Base-by-base conservation (phyloP, 2,113 vertebrate species). In the Epinephelus lanceolatus region DNA sequence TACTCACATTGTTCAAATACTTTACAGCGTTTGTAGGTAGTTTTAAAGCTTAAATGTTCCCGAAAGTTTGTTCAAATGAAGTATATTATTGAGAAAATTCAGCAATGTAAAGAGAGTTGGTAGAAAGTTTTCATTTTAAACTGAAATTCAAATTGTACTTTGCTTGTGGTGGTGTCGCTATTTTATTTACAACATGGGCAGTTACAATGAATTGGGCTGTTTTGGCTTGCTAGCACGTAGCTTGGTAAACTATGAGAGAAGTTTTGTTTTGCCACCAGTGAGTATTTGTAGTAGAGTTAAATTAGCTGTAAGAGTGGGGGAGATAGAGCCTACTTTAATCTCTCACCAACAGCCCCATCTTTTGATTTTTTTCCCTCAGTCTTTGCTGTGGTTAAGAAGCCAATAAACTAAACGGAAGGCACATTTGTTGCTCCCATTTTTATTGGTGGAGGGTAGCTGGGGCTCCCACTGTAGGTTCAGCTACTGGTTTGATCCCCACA, bases 301-400 rank as follows among this genome's bases (percentile, higher is more conserved):
- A n/a, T 23, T 11, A 51, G 23, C 19, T 60, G 4, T 5, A 37
- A 10, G n/a, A 37, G 69, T 53, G 13, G 8, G 51, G 21, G 23
- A 30, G 12, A 30, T n/a, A 9, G 2, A 40, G 18, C 6, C n/a
- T 49, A 17, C 70, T 60, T 30, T 80, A 70, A 55, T 37, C 33
- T 76, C 18, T 67, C 72, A 81, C 49, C 69, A 70, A n/a, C 70
- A 65, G 23, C 40, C 55, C 17, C 55, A 45, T 56, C 55, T n/a
- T 60, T 56, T 59, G 3, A n/a, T 40, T 14, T 74, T 40, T 14
- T 74, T 25, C 2, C 15, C 25, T 45, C 19, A 12, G 33, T 57
- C 63, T 88, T 88, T 91, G 71, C 71, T 92, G 90, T 91, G 92
- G 88, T 91, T 71, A 40, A 65, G 55, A 88, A 55, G 61, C 80